Evolutionary conservation across 1,140 invertebrate genomes (phyloP), one percentile per base, ranked within the genome.

Genomic region (Conopomorpha cramerella): DNA sequence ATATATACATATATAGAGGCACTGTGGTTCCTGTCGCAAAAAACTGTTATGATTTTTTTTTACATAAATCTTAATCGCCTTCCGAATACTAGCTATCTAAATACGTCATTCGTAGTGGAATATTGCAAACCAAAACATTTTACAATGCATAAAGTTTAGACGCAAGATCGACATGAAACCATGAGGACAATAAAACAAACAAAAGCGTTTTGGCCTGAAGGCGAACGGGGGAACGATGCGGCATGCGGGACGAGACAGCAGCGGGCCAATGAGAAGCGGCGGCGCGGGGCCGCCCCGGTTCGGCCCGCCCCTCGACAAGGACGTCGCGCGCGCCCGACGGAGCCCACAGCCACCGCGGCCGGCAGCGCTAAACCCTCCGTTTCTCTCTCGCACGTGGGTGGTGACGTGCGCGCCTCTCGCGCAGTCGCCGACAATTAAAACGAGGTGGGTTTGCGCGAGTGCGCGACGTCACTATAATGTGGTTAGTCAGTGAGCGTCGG

Each of bases 121-220:
- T 73, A 70, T 70, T 56, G 63, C 58, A 66, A 52, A 71, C 68
- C 62, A 73, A 73, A 71, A 73, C 64, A 66, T 66, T 58, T 65
- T 73, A 63, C 68, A 71, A 74, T 74, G 70, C 63, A 74, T 74
- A 71, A 74, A 71, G 61, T 74, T 71, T 71, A 63, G 68, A 66
- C 66, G 66, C 66, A 66, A 71, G 63, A 74, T 67, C 70, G 63
- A 58, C 70, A 58, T 61, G 59, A 55, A 67, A 57, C 59, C 58
- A 60, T 64, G 66, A 66, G 58, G 63, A 74, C 70, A 74, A 74
- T 71, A 74, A 74, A 71, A 74, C 70, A 74, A 74, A 74, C 66
- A 71, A 58, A 56, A 67, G 41, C 60, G 52, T 57, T 60, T 53
- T 49, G 33, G 62, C 64, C 67, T 36, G 59, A 43, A 66, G 64